A percentile compares a stretch with the other conserved stretches of the same genome.
Conservation (phyloP, 1,140 invertebrate genomes). For the Calliphora vicina region DNA sequence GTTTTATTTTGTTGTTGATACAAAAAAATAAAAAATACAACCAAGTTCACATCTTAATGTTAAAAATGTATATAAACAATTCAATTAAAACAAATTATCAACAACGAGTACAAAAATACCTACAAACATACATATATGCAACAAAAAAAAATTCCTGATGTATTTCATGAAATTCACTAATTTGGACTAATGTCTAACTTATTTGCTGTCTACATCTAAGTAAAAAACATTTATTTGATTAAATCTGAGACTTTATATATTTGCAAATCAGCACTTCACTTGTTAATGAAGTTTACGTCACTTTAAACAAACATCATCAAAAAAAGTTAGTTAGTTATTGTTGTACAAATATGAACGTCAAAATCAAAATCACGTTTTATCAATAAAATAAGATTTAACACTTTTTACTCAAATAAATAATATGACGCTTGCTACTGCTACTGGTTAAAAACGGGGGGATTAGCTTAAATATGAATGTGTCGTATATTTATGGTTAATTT, state of each 20-base stretch:
- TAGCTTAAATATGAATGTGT: too few species aligned
- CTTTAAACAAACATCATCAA: neutral
- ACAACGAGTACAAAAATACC: neutral
- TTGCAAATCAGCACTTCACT: neutral
- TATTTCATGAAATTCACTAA: too few species aligned
- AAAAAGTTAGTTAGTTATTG: neutral
- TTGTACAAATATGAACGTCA: neutral
- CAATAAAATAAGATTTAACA: constrained; percentile 31
- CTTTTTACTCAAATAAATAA: neutral
- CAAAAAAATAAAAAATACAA: too few species aligned
- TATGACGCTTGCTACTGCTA: too few species aligned
- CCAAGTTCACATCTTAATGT: neutral
- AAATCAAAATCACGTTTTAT: constrained; percentile 22
- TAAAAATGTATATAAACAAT: neutral
- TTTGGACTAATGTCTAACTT: too few species aligned
- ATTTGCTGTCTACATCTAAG: too few species aligned
- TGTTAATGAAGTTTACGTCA: neutral
- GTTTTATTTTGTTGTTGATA: too few species aligned
- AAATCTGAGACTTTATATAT: neutral
- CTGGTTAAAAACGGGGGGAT: too few species aligned
- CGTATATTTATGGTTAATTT: too few species aligned
- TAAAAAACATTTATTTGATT: too few species aligned
- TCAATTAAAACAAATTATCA: neutral
- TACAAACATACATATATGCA: neutral
- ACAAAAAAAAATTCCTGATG: too few species aligned